A percentile compares a stretch with the other conserved stretches of the same genome.
Conservation (phyloP, 2,888 invertebrate genomes). For the Diarsia dahlii region DNA sequence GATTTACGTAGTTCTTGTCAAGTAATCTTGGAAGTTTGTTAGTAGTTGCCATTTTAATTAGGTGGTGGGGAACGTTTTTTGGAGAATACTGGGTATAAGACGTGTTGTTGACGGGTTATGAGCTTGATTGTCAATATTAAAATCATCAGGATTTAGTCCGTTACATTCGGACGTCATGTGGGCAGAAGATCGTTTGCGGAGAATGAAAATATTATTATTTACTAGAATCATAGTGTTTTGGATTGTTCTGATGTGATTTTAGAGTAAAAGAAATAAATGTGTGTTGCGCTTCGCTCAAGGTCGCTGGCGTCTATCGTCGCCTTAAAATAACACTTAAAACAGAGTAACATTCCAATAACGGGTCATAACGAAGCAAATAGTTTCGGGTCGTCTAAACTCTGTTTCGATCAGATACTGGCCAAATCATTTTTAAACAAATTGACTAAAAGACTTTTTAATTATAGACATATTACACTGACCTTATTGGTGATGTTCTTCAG, state of each 20-base stretch:
- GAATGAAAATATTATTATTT: too few relatives aligned
- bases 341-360: background rate
- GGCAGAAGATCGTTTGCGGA: background rate
- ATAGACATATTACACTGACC: too few relatives aligned
- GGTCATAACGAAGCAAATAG: background rate
- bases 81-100: slow-evolving; percentile 25
- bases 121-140: background rate
- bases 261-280: too few relatives aligned
- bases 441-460: too few relatives aligned
- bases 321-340: background rate
- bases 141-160: background rate
- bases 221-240: too few relatives aligned
- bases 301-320: too few relatives aligned
- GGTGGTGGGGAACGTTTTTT: slow-evolving; percentile 22
- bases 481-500: too few relatives aligned
- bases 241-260: too few relatives aligned
- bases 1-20: slow-evolving; percentile 49
- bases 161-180: background rate
- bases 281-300: too few relatives aligned
- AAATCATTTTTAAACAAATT: too few relatives aligned
- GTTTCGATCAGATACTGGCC: background rate
- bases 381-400: background rate
- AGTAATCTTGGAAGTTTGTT: slow-evolving; percentile 56
- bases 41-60: slow-evolving; percentile 39
- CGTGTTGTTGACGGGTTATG: background rate